These are phyloP conservation scores for Morone chrysops DNA, from an alignment of 2,113 vertebrate species.

Conservation along the genomic window DNA sequence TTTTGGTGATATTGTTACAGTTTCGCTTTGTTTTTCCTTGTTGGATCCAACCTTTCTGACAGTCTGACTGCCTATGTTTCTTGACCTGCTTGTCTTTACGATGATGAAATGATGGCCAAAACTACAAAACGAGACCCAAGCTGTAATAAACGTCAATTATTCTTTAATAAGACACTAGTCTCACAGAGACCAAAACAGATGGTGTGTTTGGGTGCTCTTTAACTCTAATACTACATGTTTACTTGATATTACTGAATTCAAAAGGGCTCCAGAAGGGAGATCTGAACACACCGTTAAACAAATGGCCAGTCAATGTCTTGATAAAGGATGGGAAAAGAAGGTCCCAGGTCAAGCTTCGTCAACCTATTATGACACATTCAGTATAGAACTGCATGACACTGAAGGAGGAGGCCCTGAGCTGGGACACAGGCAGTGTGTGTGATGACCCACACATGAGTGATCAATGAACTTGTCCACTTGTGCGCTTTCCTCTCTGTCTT, in stretches of 20 bases:
- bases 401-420: slow-evolving; percentile 2
- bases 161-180: slow-evolving; percentile 51
- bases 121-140: background rate
- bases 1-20: background rate
- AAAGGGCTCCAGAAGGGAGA: background rate
- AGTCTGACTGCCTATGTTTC: slow-evolving; percentile 4
- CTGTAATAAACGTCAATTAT: background rate
- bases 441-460: background rate
- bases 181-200: slow-evolving; percentile 68
- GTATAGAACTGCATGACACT: background rate
- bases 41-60: slow-evolving; percentile 1
- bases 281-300: slow-evolving; percentile 8
- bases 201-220: slow-evolving; percentile 5
- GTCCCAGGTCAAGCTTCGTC: background rate
- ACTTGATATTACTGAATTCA: background rate
- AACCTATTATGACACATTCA: background rate
- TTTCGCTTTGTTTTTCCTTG: background rate
- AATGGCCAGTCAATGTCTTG: background rate
- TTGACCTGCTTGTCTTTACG: background rate
- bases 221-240: background rate
- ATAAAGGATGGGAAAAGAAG: background rate
- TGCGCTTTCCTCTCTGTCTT: background rate
- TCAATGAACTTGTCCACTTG: background rate
- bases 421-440: slow-evolving; percentile 1
- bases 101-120: slow-evolving; percentile 1